Conservation (phyloP, 2,888 invertebrate species). For the Cheilosia grossa region DNA sequence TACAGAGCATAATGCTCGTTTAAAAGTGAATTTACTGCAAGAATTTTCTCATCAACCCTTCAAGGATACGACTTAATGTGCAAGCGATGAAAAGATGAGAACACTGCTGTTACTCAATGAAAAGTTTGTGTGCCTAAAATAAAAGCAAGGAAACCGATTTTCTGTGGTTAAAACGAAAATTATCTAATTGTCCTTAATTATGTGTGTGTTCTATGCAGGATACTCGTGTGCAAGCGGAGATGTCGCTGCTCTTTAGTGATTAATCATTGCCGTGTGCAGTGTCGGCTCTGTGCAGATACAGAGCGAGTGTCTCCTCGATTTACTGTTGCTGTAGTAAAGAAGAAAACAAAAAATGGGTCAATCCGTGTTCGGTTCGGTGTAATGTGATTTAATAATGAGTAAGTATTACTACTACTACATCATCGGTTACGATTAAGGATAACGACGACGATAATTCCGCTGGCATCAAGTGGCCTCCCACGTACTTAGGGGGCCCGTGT, state of each 20-base stretch:
- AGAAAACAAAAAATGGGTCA: conserved; percentile 60
- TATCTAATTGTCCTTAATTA: conserved; percentile 69
- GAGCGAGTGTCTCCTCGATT: conserved; percentile 16
- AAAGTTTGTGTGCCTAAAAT: conserved; percentile 42
- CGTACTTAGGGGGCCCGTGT: not conserved
- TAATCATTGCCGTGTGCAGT: conserved; percentile 47
- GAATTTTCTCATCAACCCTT: not conserved
- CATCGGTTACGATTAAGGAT: conserved; percentile 54
- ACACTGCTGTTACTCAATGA: conserved; percentile 1
- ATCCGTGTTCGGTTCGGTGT: conserved; percentile 45
- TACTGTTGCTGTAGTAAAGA: conserved; percentile 57
- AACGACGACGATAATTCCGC: conserved; percentile 58
- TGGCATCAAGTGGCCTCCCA: conserved; percentile 69
- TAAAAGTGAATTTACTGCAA: conserved; percentile 25
- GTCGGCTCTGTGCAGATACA: conserved; percentile 27
- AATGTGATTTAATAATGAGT: conserved; percentile 44
- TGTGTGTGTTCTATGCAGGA: conserved; percentile 9
- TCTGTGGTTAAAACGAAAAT: conserved; percentile 28
- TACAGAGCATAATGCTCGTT: conserved; percentile 20
- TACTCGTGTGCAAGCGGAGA: conserved; percentile 13
- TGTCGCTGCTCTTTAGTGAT: conserved; percentile 57
- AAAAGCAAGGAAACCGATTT: conserved; percentile 11
- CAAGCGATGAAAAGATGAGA: not conserved
- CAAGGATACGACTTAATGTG: conserved; percentile 13
- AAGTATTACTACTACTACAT: conserved; percentile 15